A percentile compares a stretch with the other conserved stretches of the same genome.
Conservation (phyloP, 2,797 vertebrate species). For the Anguilla obscura region DNA sequence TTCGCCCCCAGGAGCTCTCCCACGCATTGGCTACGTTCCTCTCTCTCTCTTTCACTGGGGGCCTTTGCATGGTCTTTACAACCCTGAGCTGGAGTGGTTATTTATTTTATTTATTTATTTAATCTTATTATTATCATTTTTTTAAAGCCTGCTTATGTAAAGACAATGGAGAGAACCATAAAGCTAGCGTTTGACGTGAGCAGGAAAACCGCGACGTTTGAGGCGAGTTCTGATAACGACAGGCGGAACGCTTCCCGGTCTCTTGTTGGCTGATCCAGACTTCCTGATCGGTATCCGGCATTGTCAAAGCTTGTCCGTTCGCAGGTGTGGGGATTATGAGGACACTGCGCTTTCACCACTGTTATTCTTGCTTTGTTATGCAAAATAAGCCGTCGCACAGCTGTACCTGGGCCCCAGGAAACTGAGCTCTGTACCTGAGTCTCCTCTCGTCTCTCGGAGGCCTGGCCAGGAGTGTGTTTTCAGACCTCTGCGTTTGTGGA, state of each 20-base stretch:
- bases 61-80: constrained; percentile 47
- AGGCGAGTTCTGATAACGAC: constrained; percentile 52
- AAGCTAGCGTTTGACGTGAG: constrained; percentile 57
- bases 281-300: not conserved
- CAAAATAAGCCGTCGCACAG: not conserved
- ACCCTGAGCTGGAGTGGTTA: constrained; percentile 49
- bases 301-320: constrained; percentile 13
- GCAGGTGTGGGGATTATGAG: not conserved
- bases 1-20: constrained; percentile 58
- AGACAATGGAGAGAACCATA: constrained; percentile 48
- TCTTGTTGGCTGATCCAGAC: constrained; percentile 50
- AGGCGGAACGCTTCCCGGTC: constrained; percentile 68
- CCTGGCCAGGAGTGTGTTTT: not conserved
- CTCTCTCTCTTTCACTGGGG: not conserved
- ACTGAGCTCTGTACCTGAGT: not conserved
- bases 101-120: constrained; percentile 37
- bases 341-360: not conserved
- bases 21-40: not conserved
- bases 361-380: constrained; percentile 8
- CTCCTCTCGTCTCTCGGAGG: not conserved
- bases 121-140: too few relatives aligned
- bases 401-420: not conserved
- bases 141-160: constrained; percentile 36
- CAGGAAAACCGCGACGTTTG: constrained; percentile 61
- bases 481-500: not conserved